Evolutionary conservation across 2,797 vertebrate species (phyloP), one percentile per base, ranked within the genome.

Genomic region (Catharus ustulatus): DNA sequence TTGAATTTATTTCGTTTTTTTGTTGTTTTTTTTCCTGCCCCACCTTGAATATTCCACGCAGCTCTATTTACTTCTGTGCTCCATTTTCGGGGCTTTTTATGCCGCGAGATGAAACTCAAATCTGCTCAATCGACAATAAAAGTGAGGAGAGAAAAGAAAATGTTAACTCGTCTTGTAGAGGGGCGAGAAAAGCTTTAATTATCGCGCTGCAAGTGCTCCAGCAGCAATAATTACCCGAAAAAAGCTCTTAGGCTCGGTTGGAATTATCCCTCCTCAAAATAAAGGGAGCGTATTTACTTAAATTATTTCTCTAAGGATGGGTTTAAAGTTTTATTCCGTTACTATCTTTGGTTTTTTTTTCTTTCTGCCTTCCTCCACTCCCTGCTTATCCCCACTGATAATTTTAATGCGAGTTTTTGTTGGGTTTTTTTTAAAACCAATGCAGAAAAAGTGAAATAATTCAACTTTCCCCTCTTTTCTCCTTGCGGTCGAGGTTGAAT

Each of bases 231-330:
- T 96, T 93, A 94, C 82, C 32, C 21, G 77, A 67, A 90, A 93
- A 93, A 94, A 32, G 83, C 93, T 92, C 88, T 94, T 90, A 89
- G 87, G 74, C 68, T 85, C 67, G 38, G 17, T 88, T 88, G 63
- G 51, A 96, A 97, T 77, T n/a, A 87, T 80, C 90, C 82, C 79
- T 7, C 10, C 72, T 5, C 92, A 71, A 95, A 96, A 94, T 92
- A 93, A 85, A 96, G 71, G 62, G 55, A 91, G 88, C 49, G 74
- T 59, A 61, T 94, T 96, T 89, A 87, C 94, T 93, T 84, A 38
- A 95, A 92, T 95, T 92, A 95, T 95, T 96, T 79, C 90, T 93
- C 88, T 74, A 59, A 96, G 94, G 95, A 94, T 63, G 93, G 55
- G 26, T 92, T 93, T 76, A 93, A 96, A 95, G 91, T 95, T 95